A percentile compares a stretch with the other conserved stretches of the same genome.
These are phyloP conservation scores for Ctenicera cuprea DNA, from an alignment of 2,888 invertebrate species.

Conservation along the genomic window DNA sequence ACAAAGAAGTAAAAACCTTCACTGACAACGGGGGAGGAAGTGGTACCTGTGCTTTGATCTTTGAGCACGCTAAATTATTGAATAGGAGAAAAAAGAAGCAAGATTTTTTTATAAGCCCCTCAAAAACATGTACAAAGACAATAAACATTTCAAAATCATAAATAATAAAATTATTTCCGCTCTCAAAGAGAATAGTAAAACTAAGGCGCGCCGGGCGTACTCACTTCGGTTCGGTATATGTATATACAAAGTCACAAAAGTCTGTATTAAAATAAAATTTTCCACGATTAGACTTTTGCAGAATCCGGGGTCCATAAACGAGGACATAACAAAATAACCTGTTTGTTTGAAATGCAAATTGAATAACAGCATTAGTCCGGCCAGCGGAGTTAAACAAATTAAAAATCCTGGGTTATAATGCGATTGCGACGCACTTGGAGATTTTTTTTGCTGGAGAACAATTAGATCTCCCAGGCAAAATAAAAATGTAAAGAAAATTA, in stretches of 20 bases:
- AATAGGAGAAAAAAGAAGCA: slow-evolving; percentile 43
- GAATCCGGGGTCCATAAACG: slow-evolving; percentile 30
- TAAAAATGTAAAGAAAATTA: not conserved
- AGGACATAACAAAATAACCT: slow-evolving; percentile 45
- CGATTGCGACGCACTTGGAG: slow-evolving; percentile 35
- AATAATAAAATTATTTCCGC: slow-evolving; percentile 49
- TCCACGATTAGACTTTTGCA: slow-evolving; percentile 33
- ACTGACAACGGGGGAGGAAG: not conserved
- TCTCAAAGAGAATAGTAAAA: slow-evolving; percentile 47
- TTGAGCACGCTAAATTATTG: slow-evolving; percentile 49
- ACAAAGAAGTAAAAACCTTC: not conserved
- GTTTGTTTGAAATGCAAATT: slow-evolving; percentile 56
- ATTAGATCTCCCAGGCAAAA: slow-evolving; percentile 5
- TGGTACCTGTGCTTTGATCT: slow-evolving; percentile 44
- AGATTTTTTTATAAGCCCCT: slow-evolving; percentile 45
- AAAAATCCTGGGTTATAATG: slow-evolving; percentile 47
- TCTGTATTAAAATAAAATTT: slow-evolving; percentile 42
- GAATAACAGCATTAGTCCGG: slow-evolving; percentile 52
- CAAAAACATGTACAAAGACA: slow-evolving; percentile 50
- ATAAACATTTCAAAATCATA: slow-evolving; percentile 48
- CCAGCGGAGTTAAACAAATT: slow-evolving; percentile 51
- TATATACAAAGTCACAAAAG: slow-evolving; percentile 36
- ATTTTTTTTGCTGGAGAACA: slow-evolving; percentile 33
- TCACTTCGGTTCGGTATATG: not conserved
- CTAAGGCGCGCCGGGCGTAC: slow-evolving; percentile 27